Percentiles rank a stretch among this genome's conserved stretches.
phyloP scores from a whole-genome alignment of 2,797 vertebrate species.

The Odontamblyopus lacepedii region DNA sequence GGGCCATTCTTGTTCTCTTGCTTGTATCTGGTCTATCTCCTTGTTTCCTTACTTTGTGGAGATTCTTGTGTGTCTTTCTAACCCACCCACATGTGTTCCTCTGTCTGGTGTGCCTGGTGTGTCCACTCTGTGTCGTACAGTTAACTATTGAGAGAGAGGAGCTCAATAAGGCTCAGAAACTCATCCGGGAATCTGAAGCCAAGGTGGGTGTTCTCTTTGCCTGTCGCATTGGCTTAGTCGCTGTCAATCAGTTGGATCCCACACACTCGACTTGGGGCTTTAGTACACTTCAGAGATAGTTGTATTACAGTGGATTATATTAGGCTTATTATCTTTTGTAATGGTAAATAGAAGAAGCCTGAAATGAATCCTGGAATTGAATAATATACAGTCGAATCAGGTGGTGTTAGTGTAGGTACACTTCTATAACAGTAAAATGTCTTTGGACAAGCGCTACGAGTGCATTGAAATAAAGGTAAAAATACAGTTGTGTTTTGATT shows the following conservation, averaged over 20 bases:
- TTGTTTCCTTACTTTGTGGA: conserved; percentile 42
- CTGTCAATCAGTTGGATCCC: conserved; percentile 26
- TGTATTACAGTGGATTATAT: not conserved
- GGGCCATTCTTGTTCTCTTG: conserved; percentile 28
- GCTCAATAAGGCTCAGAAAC: conserved; percentile 79
- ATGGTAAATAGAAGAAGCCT: not conserved
- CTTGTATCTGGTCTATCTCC: conserved; percentile 27
- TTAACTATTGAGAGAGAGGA: conserved; percentile 80
- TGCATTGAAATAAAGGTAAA: no score
- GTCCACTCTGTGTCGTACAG: conserved; percentile 66
- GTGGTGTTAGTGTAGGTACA: not conserved
- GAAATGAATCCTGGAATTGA: not conserved
- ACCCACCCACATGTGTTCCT: conserved; percentile 60
- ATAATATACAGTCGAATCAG: not conserved
- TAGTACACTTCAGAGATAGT: conserved; percentile 4
- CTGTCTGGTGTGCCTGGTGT: conserved; percentile 41
- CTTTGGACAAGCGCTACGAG: not conserved
- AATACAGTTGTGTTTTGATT: no score
- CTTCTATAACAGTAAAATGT: not conserved
- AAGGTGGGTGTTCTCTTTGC: conserved; percentile 77
- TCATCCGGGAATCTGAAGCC: conserved; percentile 76
- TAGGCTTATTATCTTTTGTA: conserved; percentile 1
- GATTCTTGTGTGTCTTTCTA: conserved; percentile 54
- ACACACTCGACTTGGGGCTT: not conserved
- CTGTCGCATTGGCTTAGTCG: conserved; percentile 38